Evolutionary conservation across 2,888 invertebrate genomes (phyloP).

Genomic region (Trissoscelio sp.): DNA sequence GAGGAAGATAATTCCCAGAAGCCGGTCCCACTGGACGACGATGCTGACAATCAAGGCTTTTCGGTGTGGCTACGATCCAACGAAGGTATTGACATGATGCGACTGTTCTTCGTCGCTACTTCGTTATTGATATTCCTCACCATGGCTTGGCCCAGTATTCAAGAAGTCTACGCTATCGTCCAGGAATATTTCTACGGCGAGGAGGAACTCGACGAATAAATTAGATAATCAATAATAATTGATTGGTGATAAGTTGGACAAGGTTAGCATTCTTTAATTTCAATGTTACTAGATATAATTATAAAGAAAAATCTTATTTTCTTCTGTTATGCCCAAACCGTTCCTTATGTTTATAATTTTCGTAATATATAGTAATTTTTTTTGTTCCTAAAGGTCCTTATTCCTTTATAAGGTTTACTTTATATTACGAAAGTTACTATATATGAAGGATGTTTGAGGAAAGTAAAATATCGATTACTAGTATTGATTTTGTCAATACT

Average conservation of each 20-base stretch:
- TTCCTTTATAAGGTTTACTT: too few relatives aligned
- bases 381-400: too few relatives aligned
- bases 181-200: slow-evolving; percentile 81
- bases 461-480: too few relatives aligned
- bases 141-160: slow-evolving; percentile 90
- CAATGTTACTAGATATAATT: too few relatives aligned
- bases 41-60: slow-evolving; percentile 79
- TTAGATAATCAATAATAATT: neutral
- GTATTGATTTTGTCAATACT: too few relatives aligned
- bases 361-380: too few relatives aligned
- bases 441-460: too few relatives aligned
- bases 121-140: slow-evolving; percentile 89
- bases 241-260: neutral
- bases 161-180: slow-evolving; percentile 85
- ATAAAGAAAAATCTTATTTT: neutral
- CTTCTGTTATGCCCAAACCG: too few relatives aligned
- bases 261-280: neutral
- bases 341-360: too few relatives aligned
- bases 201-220: slow-evolving; percentile 64
- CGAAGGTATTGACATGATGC: slow-evolving; percentile 90
- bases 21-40: slow-evolving; percentile 72
- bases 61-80: slow-evolving; percentile 84
- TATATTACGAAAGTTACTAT: too few relatives aligned
- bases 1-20: slow-evolving; percentile 64
- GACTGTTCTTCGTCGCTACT: slow-evolving; percentile 92